Evolutionary conservation across 2,113 vertebrate species (phyloP).

Genomic region (Laterallus jamaicensis): DNA sequence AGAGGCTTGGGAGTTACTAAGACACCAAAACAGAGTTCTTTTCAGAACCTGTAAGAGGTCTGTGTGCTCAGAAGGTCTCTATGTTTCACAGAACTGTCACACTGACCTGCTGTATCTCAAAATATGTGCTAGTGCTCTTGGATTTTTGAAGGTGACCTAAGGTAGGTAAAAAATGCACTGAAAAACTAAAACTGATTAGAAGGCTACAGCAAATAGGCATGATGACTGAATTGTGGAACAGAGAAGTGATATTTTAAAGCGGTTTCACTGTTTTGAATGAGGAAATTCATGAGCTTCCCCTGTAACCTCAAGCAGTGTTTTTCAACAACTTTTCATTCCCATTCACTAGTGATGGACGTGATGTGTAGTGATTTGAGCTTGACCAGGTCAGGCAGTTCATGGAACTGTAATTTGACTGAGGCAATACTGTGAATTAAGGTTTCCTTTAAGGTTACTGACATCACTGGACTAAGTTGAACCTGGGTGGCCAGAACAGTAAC

Average conservation of each 20-base stretch:
- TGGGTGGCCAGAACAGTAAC: background rate
- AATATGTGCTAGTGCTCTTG: background rate
- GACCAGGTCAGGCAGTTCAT: background rate
- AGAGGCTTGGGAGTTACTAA: background rate
- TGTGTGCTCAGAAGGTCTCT: background rate
- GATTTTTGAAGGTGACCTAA: background rate
- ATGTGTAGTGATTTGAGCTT: background rate
- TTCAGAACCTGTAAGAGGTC: background rate
- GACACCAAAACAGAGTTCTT: background rate
- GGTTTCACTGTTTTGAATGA: background rate
- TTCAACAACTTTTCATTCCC: background rate
- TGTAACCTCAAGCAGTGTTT: background rate
- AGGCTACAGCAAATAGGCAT: background rate
- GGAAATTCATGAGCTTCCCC: background rate
- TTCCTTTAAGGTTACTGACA: background rate
- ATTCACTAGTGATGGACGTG: background rate
- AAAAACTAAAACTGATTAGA: background rate
- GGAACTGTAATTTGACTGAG: background rate
- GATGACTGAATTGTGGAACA: background rate
- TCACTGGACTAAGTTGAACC: background rate
- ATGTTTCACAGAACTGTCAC: background rate
- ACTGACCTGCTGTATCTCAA: background rate
- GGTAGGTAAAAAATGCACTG: background rate
- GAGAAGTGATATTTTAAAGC: background rate
- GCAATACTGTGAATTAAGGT: background rate